A percentile compares a stretch with the other conserved stretches of the same genome.
These are phyloP conservation scores for Diaprepes abbreviatus DNA, from an alignment of 2,888 invertebrate genomes.

Conservation along the genomic window DNA sequence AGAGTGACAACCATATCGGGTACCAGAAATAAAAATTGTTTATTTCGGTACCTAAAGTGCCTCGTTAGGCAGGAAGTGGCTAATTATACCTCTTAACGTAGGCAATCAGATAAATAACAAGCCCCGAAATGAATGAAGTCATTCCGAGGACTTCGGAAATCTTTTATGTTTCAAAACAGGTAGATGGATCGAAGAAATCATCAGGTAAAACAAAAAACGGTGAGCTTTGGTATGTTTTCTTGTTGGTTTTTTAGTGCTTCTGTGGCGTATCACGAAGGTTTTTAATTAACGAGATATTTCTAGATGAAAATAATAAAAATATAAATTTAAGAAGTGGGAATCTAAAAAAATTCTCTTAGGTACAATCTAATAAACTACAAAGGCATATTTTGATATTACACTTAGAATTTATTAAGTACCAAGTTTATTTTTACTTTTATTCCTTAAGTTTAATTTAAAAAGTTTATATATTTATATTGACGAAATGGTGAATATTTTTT, in stretches of 20 bases:
- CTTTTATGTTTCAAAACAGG: slow-evolving; percentile 16
- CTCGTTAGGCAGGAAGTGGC: slow-evolving; percentile 35
- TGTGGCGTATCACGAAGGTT: background rate
- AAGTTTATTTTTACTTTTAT: no score
- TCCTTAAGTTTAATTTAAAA: no score
- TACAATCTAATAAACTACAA: no score
- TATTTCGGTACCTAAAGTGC: slow-evolving; percentile 22
- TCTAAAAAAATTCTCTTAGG: no score
- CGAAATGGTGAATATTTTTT: no score
- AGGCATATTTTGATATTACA: no score
- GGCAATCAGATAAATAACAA: slow-evolving; percentile 29
- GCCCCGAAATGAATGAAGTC: slow-evolving; percentile 38
- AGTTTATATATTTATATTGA: no score
- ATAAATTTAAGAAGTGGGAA: no score
- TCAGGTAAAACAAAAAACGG: slow-evolving; percentile 32
- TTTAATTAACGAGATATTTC: no score
- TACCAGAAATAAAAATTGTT: slow-evolving; percentile 7
- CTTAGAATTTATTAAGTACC: no score
- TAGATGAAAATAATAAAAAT: no score
- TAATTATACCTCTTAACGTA: slow-evolving; percentile 34
- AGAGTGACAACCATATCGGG: slow-evolving; percentile 14
- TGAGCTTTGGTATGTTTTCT: slow-evolving; percentile 8
- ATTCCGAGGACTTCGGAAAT: slow-evolving; percentile 15
- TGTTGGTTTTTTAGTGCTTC: background rate
- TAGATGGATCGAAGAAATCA: slow-evolving; percentile 23